Evolutionary conservation across 1,140 invertebrate species (phyloP), one percentile per base, ranked within the genome.

Genomic region (Meloidogyne exigua): DNA sequence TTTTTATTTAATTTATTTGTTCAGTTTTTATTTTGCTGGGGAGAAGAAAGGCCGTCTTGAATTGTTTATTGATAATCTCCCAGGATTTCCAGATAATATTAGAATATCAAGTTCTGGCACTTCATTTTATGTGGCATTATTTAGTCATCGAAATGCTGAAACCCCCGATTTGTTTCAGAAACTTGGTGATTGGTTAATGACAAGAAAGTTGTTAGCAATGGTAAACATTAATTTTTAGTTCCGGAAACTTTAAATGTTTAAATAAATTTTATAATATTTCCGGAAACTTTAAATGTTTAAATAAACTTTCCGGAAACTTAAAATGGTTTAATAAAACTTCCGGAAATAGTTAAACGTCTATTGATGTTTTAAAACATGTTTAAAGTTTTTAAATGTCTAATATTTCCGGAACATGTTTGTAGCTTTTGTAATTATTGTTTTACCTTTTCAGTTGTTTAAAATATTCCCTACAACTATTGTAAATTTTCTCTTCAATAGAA

Each of bases 11-110:
- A 36, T 64, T 57, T n/a, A 25, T 11, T 65, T 25, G n/a, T 28
- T 75, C 15, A 75, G 74, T 5, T 79, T 44, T 62, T 78, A 88
- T 86, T 64, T 81, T 82, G 57, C 75, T 62, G 7, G 88, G 23
- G 68, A 80, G 12, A 83, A 82, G 67, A 79, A 79, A 42, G 86
- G 87, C 26, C 78, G 79, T 69, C 77, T 68, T 18, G 87, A 87
- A 28, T 76, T 84, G 7, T 84, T 89, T 68, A 65, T 81, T 18
- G 84, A 88, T 18, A 88, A 88, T 78, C 69, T 89, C 25, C 88
- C 88, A 26, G 88, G 88, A 49, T 88, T 87, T 70, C 87, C 88
- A 28, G 88, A 89, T 75, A 89, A 89, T 77, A 87, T 89, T 65
- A 83, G 88, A 64, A 76, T 82, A 2, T 87, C 87, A 42, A 83